Conservation (phyloP, 2,797 vertebrate genomes). For the Tragelaphus oryx region DNA sequence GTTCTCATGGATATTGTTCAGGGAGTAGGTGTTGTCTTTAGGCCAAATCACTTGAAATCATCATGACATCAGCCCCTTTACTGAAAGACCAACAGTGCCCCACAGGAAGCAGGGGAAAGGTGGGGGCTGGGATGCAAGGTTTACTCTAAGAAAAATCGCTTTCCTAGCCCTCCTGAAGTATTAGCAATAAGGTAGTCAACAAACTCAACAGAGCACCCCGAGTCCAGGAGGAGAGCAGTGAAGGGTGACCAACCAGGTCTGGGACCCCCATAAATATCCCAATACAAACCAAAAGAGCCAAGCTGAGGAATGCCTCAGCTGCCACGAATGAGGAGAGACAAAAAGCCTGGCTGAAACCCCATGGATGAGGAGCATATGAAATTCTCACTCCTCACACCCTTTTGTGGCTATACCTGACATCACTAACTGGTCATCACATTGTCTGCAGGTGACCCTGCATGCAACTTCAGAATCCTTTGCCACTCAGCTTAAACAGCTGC, state of each 20-base stretch:
- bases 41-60: slow-evolving; percentile 66
- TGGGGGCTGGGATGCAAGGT: background rate
- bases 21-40: slow-evolving; percentile 60
- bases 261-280: background rate
- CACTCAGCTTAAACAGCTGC: background rate
- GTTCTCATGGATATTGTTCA: slow-evolving; percentile 58
- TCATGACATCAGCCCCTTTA: slow-evolving; percentile 59
- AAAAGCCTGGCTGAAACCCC: background rate
- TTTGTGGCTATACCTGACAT: background rate
- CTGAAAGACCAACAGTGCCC: slow-evolving; percentile 35
- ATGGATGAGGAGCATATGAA: background rate
- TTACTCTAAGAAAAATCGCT: background rate
- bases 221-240: rapidly evolving
- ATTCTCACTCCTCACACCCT: background rate
- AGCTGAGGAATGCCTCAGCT: background rate
- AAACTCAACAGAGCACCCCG: background rate
- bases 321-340: background rate
- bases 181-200: background rate
- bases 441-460: background rate
- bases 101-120: slow-evolving; percentile 19
- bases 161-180: background rate
- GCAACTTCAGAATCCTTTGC: background rate
- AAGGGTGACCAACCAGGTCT: background rate
- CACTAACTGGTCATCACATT: background rate
- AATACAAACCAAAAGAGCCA: background rate